phyloP scores from a whole-genome alignment of 2,797 vertebrate genomes.

The Aldrovandia affinis region DNA sequence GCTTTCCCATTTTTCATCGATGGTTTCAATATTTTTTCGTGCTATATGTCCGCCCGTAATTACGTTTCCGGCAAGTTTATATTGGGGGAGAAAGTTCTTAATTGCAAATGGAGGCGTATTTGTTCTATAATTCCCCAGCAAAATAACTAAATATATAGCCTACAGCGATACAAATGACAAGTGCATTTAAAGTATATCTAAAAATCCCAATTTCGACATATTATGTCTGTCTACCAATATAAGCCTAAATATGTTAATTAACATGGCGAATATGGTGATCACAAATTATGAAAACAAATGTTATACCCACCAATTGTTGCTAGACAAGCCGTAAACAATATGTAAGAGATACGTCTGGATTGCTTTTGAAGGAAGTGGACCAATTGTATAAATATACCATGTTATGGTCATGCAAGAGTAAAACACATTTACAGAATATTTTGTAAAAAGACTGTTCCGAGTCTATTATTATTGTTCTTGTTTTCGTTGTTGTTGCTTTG shows the following conservation, averaged over 20 bases:
- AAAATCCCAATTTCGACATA: neutral
- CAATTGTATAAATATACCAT: neutral
- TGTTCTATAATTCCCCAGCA: neutral
- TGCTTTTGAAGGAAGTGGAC: too few species aligned
- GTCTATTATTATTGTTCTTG: too few species aligned
- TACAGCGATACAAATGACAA: neutral
- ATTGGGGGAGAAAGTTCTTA: neutral
- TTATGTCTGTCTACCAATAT: neutral
- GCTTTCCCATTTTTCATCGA: constrained; percentile 41
- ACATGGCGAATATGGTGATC: neutral
- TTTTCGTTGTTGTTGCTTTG: too few species aligned
- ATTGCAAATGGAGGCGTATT: neutral
- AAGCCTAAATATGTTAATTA: neutral
- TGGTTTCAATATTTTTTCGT: neutral
- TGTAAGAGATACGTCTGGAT: neutral
- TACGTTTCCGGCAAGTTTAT: neutral
- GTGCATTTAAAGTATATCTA: neutral
- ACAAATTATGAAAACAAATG: neutral
- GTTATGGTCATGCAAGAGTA: too few species aligned
- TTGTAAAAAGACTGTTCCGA: too few species aligned
- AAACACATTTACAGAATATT: too few species aligned
- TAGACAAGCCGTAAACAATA: neutral
- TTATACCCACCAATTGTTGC: neutral
- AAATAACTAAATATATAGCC: neutral
- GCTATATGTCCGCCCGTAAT: neutral